Conservation (phyloP, 2,888 invertebrate species). For the Lasioglossum morio region DNA sequence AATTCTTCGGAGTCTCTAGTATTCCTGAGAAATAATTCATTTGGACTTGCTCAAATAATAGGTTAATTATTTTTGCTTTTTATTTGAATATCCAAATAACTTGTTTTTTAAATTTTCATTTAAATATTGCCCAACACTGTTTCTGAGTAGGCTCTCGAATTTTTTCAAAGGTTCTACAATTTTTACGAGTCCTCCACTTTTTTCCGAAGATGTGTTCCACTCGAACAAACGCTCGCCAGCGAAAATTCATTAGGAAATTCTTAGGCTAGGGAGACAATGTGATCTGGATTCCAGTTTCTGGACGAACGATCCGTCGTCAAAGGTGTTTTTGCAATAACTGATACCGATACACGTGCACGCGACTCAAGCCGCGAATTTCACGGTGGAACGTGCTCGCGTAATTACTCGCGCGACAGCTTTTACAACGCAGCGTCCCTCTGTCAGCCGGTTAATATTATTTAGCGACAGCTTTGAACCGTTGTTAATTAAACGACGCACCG, state of each 20-base stretch:
- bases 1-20: too few species aligned
- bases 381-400: neutral
- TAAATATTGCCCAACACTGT: too few species aligned
- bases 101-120: too few species aligned
- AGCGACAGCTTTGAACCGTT: conserved; percentile 14
- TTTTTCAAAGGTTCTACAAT: too few species aligned
- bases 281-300: neutral
- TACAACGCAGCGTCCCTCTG: neutral
- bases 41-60: too few species aligned
- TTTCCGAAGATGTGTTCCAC: neutral
- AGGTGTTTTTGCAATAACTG: neutral
- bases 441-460: conserved; percentile 24
- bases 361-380: conserved; percentile 10
- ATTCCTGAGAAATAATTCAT: too few species aligned
- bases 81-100: too few species aligned
- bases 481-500: conserved; percentile 31
- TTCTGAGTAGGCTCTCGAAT: neutral
- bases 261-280: neutral
- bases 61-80: too few species aligned
- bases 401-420: conserved; percentile 9
- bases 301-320: neutral
- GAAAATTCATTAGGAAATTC: neutral
- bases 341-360: neutral
- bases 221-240: neutral
- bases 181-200: too few species aligned